These are phyloP conservation scores for Sminthurinus aureus DNA, from an alignment of 2,888 invertebrate genomes.

Conservation along the genomic window DNA sequence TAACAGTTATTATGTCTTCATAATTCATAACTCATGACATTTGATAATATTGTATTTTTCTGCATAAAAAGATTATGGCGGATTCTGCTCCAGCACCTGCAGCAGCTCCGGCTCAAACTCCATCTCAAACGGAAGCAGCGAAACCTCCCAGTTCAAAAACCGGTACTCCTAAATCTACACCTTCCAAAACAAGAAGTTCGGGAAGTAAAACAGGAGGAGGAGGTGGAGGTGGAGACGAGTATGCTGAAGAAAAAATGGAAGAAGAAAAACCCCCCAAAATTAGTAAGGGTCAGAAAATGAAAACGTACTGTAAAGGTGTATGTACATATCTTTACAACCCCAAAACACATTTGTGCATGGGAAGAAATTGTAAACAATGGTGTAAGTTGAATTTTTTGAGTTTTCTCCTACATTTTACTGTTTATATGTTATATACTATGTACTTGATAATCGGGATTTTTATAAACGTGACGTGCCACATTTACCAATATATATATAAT, in stretches of 20 bases:
- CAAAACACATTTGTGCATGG: slow-evolving; percentile 2
- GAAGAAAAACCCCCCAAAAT: neutral
- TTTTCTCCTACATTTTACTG: neutral
- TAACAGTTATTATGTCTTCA: too few relatives aligned
- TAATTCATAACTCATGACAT: too few relatives aligned
- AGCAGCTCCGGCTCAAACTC: too few relatives aligned
- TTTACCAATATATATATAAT: too few relatives aligned
- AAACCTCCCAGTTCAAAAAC: too few relatives aligned
- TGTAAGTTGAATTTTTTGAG: neutral
- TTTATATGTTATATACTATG: neutral
- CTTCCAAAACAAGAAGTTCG: neutral
- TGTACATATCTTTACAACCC: slow-evolving; percentile 7
- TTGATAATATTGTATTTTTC: too few relatives aligned
- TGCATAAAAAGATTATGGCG: neutral
- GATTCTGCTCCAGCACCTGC: neutral
- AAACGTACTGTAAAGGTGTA: neutral
- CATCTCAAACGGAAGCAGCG: too few relatives aligned
- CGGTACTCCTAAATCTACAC: neutral
- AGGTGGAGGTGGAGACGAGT: neutral
- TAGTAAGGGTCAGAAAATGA: neutral
- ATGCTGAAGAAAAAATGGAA: neutral
- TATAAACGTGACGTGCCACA: neutral
- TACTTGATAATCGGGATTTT: neutral
- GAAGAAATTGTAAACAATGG: slow-evolving; percentile 14
- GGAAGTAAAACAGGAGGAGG: neutral